Base-by-base conservation (phyloP, 2,113 vertebrate genomes). In the Calypte anna region DNA sequence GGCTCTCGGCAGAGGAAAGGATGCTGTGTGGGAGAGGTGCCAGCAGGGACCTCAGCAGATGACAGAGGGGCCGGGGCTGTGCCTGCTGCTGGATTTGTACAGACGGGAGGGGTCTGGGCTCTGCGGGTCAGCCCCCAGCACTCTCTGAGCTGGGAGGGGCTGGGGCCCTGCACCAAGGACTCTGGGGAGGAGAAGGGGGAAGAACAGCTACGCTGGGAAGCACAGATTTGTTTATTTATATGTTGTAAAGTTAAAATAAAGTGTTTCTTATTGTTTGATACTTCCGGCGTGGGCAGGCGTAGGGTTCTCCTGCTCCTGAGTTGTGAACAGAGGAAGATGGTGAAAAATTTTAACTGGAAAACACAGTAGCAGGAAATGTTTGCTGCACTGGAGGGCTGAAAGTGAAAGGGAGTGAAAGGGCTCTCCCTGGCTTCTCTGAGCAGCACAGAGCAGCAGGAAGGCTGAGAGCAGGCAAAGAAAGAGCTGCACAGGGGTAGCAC, bases 171-270 rank as follows among this genome's bases (percentile, higher is more conserved):
- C 24, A 6, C 64, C 23, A 80, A 38, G 92, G 96, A 96, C 96
- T 50, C 82, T 93, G 84, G 80, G 44, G 15, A 21, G 12, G 69
- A 44, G 48, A 81, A 25, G 62, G 84, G 84, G 78, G 57, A 81
- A 61, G 77, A 66, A 64, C 62, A 94, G 96, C 96, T 96, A 82
- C 66, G 9, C 91, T 24, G 70, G 96, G 97, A 98, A 98, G 98
- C 98, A 98, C 98, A 98, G 97, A 98, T 98, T 96, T 97, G 97
- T 97, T 96, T 98, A 98, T 98, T 98, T 98, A 98, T 98, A 98
- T 98, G 98, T 98, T 98, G 97, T 98, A 98, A 98, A 98, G 98
- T 98, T 98, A 97, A 97, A 98, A 98, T 98, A 98, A 98, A 98
- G 97, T 98, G 98, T 98, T 98, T 98, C 98, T 98, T 98, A 98